Evolutionary conservation across 2,113 vertebrate genomes (phyloP).

Genomic region (Anolis sagrei): DNA sequence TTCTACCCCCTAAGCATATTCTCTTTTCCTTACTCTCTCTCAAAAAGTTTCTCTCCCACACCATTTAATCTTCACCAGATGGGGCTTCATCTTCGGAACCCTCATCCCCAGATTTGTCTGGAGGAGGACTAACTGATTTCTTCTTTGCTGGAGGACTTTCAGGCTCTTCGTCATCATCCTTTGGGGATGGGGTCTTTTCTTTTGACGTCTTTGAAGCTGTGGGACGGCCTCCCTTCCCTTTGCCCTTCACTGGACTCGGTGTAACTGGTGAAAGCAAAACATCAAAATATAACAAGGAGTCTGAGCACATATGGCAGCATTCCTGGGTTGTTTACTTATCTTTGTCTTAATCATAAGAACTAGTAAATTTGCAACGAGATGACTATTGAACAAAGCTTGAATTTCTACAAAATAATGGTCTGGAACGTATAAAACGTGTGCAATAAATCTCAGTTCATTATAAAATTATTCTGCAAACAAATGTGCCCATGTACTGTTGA

Average conservation of each 20-base stretch:
- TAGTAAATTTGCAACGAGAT: background rate
- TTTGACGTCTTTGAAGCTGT: constrained; percentile 90
- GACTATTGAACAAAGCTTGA: background rate
- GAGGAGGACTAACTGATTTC: constrained; percentile 83
- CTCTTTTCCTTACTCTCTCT: constrained; percentile 63
- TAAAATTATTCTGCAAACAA: background rate
- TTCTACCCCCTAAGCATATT: constrained; percentile 79
- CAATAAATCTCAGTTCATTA: background rate
- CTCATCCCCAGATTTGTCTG: constrained; percentile 92
- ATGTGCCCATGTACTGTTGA: background rate
- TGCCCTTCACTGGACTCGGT: constrained; percentile 97
- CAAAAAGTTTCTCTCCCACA: constrained; percentile 77
- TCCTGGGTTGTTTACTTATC: background rate
- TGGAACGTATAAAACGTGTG: background rate
- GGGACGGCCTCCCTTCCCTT: constrained; percentile 94
- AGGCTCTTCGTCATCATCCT: constrained; percentile 92
- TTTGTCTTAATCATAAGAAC: background rate
- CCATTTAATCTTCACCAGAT: constrained; percentile 95
- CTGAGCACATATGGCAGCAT: background rate
- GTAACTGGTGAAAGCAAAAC: constrained; percentile 82
- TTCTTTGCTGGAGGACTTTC: constrained; percentile 87
- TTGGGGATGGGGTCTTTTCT: constrained; percentile 95
- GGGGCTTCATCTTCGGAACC: constrained; percentile 96
- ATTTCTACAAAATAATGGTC: background rate
- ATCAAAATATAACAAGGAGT: constrained; percentile 10